Conservation (phyloP, 2,797 vertebrate genomes). For the Zalophus californianus region DNA sequence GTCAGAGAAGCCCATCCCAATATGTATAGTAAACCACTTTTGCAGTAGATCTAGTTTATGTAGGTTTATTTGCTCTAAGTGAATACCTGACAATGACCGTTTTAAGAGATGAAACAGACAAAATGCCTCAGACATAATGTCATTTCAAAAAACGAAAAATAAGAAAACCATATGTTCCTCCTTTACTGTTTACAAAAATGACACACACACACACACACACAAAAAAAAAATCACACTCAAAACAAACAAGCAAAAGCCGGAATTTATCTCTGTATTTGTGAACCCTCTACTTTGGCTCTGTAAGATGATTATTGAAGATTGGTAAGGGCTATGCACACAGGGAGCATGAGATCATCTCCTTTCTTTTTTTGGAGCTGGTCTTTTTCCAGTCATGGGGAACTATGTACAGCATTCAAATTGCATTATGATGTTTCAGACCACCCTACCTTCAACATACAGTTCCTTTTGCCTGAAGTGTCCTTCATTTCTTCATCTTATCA, state of each 20-base stretch:
- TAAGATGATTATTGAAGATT: background rate
- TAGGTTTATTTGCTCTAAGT: background rate
- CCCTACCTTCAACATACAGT: background rate
- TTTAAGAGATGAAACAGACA: background rate
- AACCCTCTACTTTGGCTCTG: background rate
- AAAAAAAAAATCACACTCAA: background rate
- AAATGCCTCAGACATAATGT: background rate
- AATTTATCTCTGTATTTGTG: background rate
- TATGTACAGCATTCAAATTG: background rate
- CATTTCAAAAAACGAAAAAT: background rate
- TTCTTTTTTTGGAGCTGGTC: background rate
- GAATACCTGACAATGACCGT: background rate
- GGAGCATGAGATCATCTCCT: background rate
- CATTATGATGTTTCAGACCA: background rate
- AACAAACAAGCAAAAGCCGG: background rate
- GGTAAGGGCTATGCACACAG: background rate
- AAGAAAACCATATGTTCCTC: background rate
- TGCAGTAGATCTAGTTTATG: background rate
- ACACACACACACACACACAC: background rate
- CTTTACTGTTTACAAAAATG: background rate
- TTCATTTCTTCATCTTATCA: constrained; percentile 15
- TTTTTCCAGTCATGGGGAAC: background rate
- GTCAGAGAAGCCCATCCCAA: background rate
- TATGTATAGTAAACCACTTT: background rate
- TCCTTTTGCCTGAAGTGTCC: background rate